A percentile compares a stretch with the other conserved stretches of the same genome.
These are phyloP conservation scores for Andricus grossulariae DNA, from an alignment of 1,140 invertebrate genomes.

Conservation along the genomic window DNA sequence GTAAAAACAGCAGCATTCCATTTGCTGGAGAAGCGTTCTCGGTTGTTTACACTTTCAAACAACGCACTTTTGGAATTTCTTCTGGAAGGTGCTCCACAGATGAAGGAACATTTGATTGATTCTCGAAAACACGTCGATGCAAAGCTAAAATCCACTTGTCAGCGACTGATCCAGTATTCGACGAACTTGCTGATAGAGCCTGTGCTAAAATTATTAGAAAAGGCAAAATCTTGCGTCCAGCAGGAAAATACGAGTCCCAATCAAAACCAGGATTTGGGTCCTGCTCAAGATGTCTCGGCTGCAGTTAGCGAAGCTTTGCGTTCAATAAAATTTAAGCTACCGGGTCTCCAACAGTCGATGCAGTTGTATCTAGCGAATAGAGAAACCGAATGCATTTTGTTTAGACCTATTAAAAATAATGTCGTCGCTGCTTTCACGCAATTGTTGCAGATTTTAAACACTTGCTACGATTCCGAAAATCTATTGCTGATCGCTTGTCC, in stretches of 20 bases:
- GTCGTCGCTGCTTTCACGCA: slow-evolving; percentile 91
- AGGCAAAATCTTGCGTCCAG: slow-evolving; percentile 79
- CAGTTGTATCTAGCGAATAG: slow-evolving; percentile 96
- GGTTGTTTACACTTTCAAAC: slow-evolving; percentile 92
- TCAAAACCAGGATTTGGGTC: slow-evolving; percentile 75
- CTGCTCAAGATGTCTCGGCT: slow-evolving; percentile 64
- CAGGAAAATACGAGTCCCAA: slow-evolving; percentile 49
- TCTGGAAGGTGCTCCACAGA: slow-evolving; percentile 92
- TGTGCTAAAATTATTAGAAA: slow-evolving; percentile 84
- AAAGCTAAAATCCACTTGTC: slow-evolving; percentile 93
- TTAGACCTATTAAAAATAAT: slow-evolving; percentile 95
- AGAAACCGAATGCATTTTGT: slow-evolving; percentile 97
- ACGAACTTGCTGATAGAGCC: slow-evolving; percentile 86
- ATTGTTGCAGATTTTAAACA: slow-evolving; percentile 85
- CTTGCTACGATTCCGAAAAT: slow-evolving; percentile 88
- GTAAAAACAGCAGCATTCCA: slow-evolving; percentile 89
- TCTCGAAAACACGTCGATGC: slow-evolving; percentile 96
- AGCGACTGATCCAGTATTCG: slow-evolving; percentile 89
- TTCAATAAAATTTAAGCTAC: slow-evolving; percentile 87
- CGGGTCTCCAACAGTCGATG: slow-evolving; percentile 90
- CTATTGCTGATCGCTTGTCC: slow-evolving; percentile 90
- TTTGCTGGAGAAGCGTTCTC: slow-evolving; percentile 89
- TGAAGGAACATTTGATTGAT: slow-evolving; percentile 93
- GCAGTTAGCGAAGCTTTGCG: slow-evolving; percentile 80
- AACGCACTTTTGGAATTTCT: slow-evolving; percentile 96